phyloP scores from a whole-genome alignment of 2,888 invertebrate species.

The Craniophora ligustri region DNA sequence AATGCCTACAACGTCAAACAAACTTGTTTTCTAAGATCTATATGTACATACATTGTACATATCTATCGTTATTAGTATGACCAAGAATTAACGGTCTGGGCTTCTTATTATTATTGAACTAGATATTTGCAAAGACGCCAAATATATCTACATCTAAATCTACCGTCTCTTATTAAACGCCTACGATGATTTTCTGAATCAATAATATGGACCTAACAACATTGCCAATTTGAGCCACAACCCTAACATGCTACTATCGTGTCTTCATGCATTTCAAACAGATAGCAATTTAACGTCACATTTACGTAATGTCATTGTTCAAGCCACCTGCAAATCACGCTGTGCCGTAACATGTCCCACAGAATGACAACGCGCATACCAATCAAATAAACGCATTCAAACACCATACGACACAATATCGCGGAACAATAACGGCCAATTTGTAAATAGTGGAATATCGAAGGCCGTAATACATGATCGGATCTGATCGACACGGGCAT shows the following conservation, averaged over 20 bases:
- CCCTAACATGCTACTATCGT: not conserved
- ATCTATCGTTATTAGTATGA: too few relatives aligned
- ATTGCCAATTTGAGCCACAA: not conserved
- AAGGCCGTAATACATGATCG: constrained; percentile 53
- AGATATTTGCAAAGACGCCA: too few relatives aligned
- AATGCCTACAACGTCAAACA: too few relatives aligned
- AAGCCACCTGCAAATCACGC: constrained; percentile 3
- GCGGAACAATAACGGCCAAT: constrained; percentile 55
- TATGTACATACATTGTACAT: too few relatives aligned
- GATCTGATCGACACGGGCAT: constrained; percentile 55
- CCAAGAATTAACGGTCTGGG: too few relatives aligned
- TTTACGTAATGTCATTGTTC: not conserved
- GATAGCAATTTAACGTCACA: constrained; percentile 1
- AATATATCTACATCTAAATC: too few relatives aligned
- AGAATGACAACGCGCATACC: constrained; percentile 24
- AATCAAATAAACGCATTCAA: constrained; percentile 38
- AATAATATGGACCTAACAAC: not conserved
- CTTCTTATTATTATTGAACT: too few relatives aligned
- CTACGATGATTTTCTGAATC: not conserved
- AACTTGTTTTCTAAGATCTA: too few relatives aligned
- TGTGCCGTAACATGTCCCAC: constrained; percentile 11
- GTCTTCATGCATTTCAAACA: not conserved
- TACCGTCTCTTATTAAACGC: too few relatives aligned
- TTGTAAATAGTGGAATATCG: constrained; percentile 56
- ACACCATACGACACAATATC: constrained; percentile 46